Evolutionary conservation across 2,113 vertebrate genomes (phyloP), one percentile per base, ranked within the genome.

Genomic region (Penelope pileata): DNA sequence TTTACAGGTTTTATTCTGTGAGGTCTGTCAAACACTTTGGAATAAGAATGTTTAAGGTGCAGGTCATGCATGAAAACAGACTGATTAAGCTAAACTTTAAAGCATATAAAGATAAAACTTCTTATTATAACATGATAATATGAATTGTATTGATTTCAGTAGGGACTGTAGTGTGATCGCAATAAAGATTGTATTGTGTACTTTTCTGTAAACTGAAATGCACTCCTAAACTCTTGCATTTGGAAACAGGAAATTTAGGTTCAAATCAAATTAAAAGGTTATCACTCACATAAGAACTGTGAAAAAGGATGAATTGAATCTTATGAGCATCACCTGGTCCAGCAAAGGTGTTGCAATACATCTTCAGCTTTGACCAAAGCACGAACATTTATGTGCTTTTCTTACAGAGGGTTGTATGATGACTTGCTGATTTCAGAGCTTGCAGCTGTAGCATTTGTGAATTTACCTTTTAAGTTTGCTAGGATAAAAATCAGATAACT

Each of bases 401-500:
- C 86, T 75, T 68, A 68, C 26, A 68, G 23, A 34, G 1, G 36
- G 9, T 16, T 59, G 83, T 36, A 38, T 11, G 12, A 2, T 59
- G 59, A 69, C 70, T 88, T 11, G 12, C 2, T 59, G 59, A 69
- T 74, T 88, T 80, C 50, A 36, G 60, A 62, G 7, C 15, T 18
- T 58, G 17, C 0, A 1, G 5, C 40, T 2, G 0, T 64, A 83
- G 17, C 30, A 9, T 3, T 34, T 17, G 2, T 67, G 27, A 59
- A 77, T 83, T 90, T 74, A 47, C 15, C 15, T 63, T 86, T 63
- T 67, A 83, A 16, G 11, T 93, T 83, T 43, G 50, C 14, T n/a
- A 60, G 10, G 30, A 85, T 24, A 47, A 87, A 59, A 11, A 90
- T 34, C 3, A 70, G 26, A 26, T 90, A 40, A 12, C 51, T 21